A percentile compares a stretch with the other conserved stretches of the same genome.
These are phyloP conservation scores for Scolopax bukidnonensis DNA, from an alignment of 2,797 vertebrate genomes.

Conservation along the genomic window DNA sequence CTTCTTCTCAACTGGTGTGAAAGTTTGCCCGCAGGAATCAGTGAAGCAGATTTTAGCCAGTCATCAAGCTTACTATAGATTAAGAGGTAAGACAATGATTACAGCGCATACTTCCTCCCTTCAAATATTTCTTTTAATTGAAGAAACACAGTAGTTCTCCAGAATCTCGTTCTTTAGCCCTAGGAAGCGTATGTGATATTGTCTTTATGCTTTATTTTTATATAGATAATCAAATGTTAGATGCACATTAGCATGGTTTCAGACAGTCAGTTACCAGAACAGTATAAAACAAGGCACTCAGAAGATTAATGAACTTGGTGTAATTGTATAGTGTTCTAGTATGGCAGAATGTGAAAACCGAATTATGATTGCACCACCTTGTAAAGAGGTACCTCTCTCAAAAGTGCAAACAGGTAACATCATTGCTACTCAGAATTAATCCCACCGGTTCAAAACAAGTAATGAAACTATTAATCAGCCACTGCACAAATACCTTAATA, in stretches of 20 bases:
- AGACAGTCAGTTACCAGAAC: not conserved
- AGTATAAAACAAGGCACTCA: not conserved
- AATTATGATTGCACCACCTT: not conserved
- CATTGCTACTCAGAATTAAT: not conserved
- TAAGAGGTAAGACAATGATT: conserved; percentile 70
- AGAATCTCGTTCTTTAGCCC: not conserved
- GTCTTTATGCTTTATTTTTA: not conserved
- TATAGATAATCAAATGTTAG: not conserved
- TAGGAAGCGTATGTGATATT: not conserved
- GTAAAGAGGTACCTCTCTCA: not conserved
- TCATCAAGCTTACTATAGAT: conserved; percentile 89
- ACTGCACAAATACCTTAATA: not conserved
- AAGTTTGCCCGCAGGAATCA: conserved; percentile 90
- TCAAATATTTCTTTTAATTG: not conserved
- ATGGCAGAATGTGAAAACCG: not conserved
- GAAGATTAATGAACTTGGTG: not conserved
- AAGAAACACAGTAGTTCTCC: not conserved
- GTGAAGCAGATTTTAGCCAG: conserved; percentile 86
- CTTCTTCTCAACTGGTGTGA: conserved; percentile 85
- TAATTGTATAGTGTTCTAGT: not conserved
- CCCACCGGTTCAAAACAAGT: not conserved
- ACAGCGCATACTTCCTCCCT: not conserved
- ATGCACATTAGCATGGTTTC: not conserved
- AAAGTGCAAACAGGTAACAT: not conserved
- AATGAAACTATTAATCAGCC: not conserved